Base-by-base conservation (phyloP, 1,140 invertebrate species). In the Formica exsecta region DNA sequence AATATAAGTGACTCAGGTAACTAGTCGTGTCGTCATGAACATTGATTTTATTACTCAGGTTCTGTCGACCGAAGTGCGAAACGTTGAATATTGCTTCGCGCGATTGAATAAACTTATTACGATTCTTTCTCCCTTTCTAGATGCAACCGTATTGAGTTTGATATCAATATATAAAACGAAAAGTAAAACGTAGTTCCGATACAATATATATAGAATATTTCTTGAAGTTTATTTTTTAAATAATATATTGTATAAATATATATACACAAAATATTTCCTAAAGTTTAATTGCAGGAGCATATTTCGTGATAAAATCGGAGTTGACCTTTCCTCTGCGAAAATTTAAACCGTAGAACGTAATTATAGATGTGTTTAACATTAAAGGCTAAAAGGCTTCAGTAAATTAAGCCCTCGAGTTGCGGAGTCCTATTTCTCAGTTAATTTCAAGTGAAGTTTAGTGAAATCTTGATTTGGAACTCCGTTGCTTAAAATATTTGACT, bases 51-150 rank as follows among this genome's bases (percentile, higher is more conserved):
- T 83, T 73, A 83, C n/a, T 73, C 54, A 61, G 54, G 36, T 83
- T 64, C 19, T 32, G 13, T 25, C 13, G 36, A 70, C 13, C 19
- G 19, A 81, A 29, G 36, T 70, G 29, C 38, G 36, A 71, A 77
- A 81, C 51, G 68, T 83, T 73, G 54, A 61, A 73, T 83, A 83
- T 74, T 73, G n/a, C n/a, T 51, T 48, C 41, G 54, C 32, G 48
- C 25, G 29, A 73, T 36, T 38, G 38, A 61, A 38, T 73, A 73
- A 73, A 61, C 54, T n/a, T 73, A n/a, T 83, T 73, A 61, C 68
- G 54, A 83, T 61, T 36, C 51, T 62, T 61, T 25, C 29, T 32
- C 2, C 11, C 38, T 29, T n/a, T 71, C 51, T 8, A 61, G n/a
- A 73, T 9, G 32, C 13, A 13, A 38, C 8, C 48, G 16, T 73